These are phyloP conservation scores for Euphonia xanthogaster DNA, from an alignment of 2,797 vertebrate species.

Conservation along the genomic window DNA sequence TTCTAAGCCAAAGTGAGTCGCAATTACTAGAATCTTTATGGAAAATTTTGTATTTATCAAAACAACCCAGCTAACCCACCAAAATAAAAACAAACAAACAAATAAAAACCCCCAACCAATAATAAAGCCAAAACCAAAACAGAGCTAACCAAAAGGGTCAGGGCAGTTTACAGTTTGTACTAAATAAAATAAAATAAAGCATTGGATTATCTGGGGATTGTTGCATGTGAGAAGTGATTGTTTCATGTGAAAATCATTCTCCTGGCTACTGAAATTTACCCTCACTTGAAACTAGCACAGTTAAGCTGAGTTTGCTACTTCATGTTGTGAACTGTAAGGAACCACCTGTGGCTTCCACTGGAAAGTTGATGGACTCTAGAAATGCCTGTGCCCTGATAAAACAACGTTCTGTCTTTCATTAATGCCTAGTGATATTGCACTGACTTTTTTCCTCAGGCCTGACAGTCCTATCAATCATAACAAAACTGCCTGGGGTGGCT, in stretches of 20 bases:
- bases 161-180: background rate
- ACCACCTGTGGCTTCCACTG: background rate
- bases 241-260: background rate
- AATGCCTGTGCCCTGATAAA: background rate
- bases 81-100: background rate
- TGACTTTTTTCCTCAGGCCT: background rate
- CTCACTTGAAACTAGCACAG: background rate
- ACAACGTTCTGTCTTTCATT: background rate
- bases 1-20: background rate
- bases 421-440: background rate
- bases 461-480: background rate
- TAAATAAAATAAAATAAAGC: background rate
- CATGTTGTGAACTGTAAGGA: background rate
- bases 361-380: background rate
- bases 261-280: background rate
- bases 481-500: background rate
- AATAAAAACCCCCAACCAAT: fast-evolving
- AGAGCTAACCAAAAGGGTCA: background rate
- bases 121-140: background rate
- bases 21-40: background rate
- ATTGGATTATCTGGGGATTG: background rate
- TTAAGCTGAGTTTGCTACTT: background rate
- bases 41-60: background rate
- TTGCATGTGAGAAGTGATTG: background rate
- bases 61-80: background rate